phyloP scores from a whole-genome alignment of 2,888 invertebrate species.

The Lasioglossum villosulum region DNA sequence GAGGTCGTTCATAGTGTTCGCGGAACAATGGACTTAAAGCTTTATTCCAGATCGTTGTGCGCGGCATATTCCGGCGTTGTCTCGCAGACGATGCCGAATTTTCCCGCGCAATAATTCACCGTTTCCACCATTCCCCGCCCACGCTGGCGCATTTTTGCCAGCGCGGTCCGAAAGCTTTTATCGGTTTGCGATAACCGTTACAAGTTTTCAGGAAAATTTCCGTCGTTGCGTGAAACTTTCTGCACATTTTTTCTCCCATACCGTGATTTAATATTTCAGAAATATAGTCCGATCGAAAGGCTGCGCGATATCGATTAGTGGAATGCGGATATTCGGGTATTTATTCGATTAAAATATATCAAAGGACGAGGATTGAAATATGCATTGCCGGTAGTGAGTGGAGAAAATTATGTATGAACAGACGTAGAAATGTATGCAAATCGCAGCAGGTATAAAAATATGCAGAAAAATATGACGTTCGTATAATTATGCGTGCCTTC shows the following conservation, averaged over 20 bases:
- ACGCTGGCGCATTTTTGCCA: neutral
- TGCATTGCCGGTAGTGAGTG: neutral
- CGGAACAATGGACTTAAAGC: conserved; percentile 52
- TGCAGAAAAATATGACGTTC: neutral
- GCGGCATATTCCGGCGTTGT: conserved; percentile 24
- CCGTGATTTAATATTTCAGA: neutral
- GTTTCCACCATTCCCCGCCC: neutral
- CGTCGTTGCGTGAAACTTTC: conserved; percentile 14
- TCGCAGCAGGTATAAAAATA: neutral
- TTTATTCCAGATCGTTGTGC: conserved; percentile 36
- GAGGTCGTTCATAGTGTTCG: conserved; percentile 39
- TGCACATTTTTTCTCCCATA: neutral
- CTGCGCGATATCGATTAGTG: neutral
- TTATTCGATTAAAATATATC: neutral
- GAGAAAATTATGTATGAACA: neutral
- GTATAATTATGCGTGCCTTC: neutral
- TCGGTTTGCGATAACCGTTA: conserved; percentile 46
- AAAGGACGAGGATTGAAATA: neutral
- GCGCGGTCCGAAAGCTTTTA: conserved; percentile 20
- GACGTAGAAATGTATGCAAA: neutral
- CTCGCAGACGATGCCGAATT: conserved; percentile 31
- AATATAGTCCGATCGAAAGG: neutral
- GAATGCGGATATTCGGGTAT: neutral
- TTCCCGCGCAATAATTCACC: conserved; percentile 30
- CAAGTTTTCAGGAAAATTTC: conserved; percentile 31